Base-by-base conservation (phyloP, 2,888 invertebrate species). In the Lampropteryx suffumata region DNA sequence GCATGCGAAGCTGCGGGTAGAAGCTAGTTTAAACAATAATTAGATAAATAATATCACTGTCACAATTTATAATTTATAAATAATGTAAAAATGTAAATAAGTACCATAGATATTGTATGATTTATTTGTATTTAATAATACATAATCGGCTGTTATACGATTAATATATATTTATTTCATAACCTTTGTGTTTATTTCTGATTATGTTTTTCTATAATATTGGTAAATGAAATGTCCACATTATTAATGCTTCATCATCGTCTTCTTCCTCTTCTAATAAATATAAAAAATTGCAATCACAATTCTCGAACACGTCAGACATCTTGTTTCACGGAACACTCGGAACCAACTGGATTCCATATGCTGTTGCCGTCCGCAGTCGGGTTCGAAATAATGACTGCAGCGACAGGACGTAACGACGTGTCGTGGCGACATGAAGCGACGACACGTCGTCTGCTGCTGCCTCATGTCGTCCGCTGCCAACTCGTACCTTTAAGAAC, bases 151-250 rank as follows among this genome's bases (percentile, higher is more conserved):
- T 68, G 67, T 69, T 73, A 64, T 63, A 64, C 45, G 48, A 26
- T 48, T 57, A 50, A 61, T 59, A 59, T 72, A 24, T 61, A 69
- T 72, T 73, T 71, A 71, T 74, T 72, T 67, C 53, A 58, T 61
- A 62, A 50, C 59, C 57, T 13, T 32, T 32, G n/a, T 24, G 8
- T 35, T 9, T 32, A 34, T 24, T 27, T 29, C 9, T 6, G 4
- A 24, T 8, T 10, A 27, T n/a, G n/a, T n/a, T n/a, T n/a, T n/a
- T n/a, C n/a, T n/a, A n/a, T n/a, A n/a, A n/a, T n/a, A n/a, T n/a
- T n/a, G n/a, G n/a, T n/a, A n/a, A n/a, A n/a, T n/a, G n/a, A n/a
- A n/a, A n/a, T n/a, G n/a, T n/a, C n/a, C n/a, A n/a, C n/a, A n/a
- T n/a, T n/a, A n/a, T n/a, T n/a, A n/a, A n/a, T n/a, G n/a, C n/a